phyloP scores from a whole-genome alignment of 1,140 invertebrate genomes.

The Leptinotarsa undecemlineata region DNA sequence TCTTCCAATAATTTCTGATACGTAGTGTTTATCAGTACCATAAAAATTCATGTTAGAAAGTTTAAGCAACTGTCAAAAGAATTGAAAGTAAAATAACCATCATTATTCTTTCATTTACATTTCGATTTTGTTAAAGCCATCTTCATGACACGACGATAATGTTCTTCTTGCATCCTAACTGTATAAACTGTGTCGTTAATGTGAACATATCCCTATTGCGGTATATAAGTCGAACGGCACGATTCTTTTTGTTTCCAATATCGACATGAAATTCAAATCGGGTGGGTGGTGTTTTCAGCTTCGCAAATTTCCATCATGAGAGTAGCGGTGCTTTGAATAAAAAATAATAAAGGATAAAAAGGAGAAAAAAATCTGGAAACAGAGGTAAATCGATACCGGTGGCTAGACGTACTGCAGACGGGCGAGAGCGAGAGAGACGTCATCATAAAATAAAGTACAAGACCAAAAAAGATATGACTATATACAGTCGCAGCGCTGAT shows the following conservation, averaged over 20 bases:
- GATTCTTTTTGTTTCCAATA: not conserved
- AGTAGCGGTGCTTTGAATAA: slow-evolving; percentile 23
- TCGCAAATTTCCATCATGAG: slow-evolving; percentile 22
- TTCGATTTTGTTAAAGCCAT: no score
- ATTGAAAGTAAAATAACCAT: no score
- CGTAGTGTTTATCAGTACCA: no score
- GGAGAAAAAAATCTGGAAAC: slow-evolving; percentile 29
- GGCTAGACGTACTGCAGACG: slow-evolving; percentile 44
- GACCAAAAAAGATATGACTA: slow-evolving; percentile 1
- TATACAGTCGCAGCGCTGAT: slow-evolving; percentile 16
- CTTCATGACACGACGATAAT: no score
- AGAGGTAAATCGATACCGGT: slow-evolving; percentile 41
- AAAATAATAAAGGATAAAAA: slow-evolving; percentile 28
- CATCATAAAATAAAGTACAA: slow-evolving; percentile 20
- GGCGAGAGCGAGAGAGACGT: slow-evolving; percentile 31
- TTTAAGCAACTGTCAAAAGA: no score
- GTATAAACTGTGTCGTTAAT: not conserved
- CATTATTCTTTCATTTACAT: no score
- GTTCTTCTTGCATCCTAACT: not conserved
- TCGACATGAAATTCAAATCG: slow-evolving; percentile 5
- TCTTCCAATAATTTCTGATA: no score
- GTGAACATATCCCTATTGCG: no score
- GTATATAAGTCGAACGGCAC: no score
- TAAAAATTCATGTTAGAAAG: no score
- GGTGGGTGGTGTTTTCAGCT: not conserved